Conservation (phyloP, 2,113 vertebrate species). For the Galeopterus variegatus region DNA sequence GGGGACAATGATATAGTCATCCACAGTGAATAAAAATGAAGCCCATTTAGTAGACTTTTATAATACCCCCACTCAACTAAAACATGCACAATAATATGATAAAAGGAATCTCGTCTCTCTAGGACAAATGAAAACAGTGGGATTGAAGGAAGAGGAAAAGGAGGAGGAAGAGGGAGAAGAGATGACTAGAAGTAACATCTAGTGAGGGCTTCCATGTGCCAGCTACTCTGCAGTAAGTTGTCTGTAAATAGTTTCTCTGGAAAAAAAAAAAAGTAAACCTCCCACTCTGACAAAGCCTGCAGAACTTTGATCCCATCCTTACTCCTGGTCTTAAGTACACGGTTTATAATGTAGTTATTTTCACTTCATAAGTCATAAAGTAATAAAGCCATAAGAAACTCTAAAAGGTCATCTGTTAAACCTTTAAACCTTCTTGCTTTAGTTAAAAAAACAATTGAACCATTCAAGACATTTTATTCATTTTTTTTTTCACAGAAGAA, state of each 20-base stretch:
- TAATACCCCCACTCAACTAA: slow-evolving; percentile 41
- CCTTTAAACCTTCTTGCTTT: slow-evolving; percentile 52
- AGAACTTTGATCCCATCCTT: slow-evolving; percentile 55
- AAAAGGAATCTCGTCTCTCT: slow-evolving; percentile 21
- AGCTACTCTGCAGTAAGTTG: slow-evolving; percentile 25
- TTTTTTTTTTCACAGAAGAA: slow-evolving; percentile 1
- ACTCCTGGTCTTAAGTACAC: slow-evolving; percentile 50
- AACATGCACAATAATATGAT: slow-evolving; percentile 39
- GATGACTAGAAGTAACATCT: slow-evolving; percentile 5
- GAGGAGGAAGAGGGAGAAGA: not conserved
- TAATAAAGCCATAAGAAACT: slow-evolving; percentile 62
- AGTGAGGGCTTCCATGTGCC: not conserved
- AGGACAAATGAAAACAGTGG: slow-evolving; percentile 9
- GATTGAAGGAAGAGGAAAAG: not conserved
- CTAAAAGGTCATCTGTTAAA: slow-evolving; percentile 61
- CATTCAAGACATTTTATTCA: slow-evolving; percentile 46
- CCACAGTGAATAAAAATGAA: slow-evolving; percentile 39
- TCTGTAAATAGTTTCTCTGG: slow-evolving; percentile 35
- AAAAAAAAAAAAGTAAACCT: slow-evolving; percentile 23
- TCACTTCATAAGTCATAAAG: slow-evolving; percentile 71
- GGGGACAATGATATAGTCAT: not conserved
- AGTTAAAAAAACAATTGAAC: slow-evolving; percentile 64
- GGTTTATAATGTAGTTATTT: slow-evolving; percentile 65
- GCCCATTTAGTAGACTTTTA: not conserved
- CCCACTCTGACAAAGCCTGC: not conserved